Conservation (phyloP, 2,797 vertebrate species). For the Botia almorhae region DNA sequence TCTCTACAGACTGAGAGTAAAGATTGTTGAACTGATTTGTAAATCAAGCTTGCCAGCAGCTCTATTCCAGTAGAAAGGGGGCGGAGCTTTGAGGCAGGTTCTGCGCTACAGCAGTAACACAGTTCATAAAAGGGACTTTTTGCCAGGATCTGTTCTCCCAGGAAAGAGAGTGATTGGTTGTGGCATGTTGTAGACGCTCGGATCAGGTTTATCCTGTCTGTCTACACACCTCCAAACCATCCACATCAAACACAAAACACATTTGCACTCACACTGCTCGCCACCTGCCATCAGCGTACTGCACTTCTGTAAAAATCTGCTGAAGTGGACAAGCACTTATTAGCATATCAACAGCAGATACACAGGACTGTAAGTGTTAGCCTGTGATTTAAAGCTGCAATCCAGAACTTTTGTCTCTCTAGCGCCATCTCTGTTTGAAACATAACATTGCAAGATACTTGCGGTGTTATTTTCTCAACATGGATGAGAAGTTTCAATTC, state of each 20-base stretch:
- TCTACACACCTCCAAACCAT: constrained; percentile 62
- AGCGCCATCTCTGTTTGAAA: too few relatives aligned
- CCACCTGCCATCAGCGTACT: constrained; percentile 20
- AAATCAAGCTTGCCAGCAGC: constrained; percentile 17
- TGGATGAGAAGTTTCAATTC: too few relatives aligned
- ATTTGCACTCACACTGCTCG: constrained; percentile 44
- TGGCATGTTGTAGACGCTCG: constrained; percentile 65
- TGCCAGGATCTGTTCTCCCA: constrained; percentile 60
- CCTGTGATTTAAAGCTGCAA: constrained; percentile 11
- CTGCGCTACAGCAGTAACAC: neutral
- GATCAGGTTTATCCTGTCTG: constrained; percentile 81
- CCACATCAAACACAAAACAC: constrained; percentile 56
- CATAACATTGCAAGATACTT: too few relatives aligned
- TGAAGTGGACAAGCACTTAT: constrained; percentile 27
- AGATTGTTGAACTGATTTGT: constrained; percentile 33
- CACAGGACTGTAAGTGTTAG: constrained; percentile 28
- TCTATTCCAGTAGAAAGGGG: constrained; percentile 19
- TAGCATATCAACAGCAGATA: constrained; percentile 36
- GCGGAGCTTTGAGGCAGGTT: constrained; percentile 39
- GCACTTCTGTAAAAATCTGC: constrained; percentile 32
- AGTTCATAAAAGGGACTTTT: constrained; percentile 33
- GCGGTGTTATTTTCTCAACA: too few relatives aligned
- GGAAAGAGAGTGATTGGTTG: constrained; percentile 58
- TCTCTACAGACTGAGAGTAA: constrained; percentile 17
- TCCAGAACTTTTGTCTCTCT: too few relatives aligned